A percentile compares a stretch with the other conserved stretches of the same genome.
Evolutionary conservation across 2,888 invertebrate species (phyloP).

Genomic region (Oconnorella tubifera): DNA sequence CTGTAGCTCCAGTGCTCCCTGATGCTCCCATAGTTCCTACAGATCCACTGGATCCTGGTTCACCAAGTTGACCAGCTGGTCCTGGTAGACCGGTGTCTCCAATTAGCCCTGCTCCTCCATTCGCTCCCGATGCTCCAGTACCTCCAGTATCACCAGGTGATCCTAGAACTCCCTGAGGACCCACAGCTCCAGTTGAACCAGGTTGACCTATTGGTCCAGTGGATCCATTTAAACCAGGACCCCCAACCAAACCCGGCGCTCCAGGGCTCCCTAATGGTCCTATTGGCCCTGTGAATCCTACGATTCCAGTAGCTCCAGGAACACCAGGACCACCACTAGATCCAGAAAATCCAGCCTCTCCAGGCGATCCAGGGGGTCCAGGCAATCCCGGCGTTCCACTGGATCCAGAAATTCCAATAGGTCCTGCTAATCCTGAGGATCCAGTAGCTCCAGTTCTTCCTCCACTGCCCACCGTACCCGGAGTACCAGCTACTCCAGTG

Average conservation of each 20-base stretch:
- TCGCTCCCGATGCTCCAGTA: background rate
- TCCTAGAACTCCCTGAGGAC: constrained; percentile 10
- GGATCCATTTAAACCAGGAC: constrained; percentile 42
- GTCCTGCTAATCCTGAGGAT: constrained; percentile 17
- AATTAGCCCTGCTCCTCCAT: background rate
- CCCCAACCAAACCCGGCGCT: constrained; percentile 4
- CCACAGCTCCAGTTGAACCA: background rate
- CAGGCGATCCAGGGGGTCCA: constrained; percentile 1
- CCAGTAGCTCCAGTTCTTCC: constrained; percentile 27
- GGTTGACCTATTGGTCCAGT: constrained; percentile 18
- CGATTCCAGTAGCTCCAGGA: background rate
- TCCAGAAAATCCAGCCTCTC: too few species aligned
- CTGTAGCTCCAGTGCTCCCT: background rate
- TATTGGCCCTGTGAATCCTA: constrained; percentile 11
- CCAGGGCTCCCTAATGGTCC: constrained; percentile 10
- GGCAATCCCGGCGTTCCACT: background rate
- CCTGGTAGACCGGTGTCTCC: constrained; percentile 5
- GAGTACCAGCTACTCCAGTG: constrained; percentile 16
- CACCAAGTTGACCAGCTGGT: constrained; percentile 2
- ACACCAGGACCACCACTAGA: background rate
- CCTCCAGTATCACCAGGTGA: background rate
- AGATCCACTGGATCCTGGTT: background rate
- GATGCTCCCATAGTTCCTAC: background rate
- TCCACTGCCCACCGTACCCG: constrained; percentile 23
- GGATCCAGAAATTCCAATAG: background rate